These are phyloP conservation scores for Sebastiscus tertius DNA, from an alignment of 2,797 vertebrate species.

Conservation along the genomic window DNA sequence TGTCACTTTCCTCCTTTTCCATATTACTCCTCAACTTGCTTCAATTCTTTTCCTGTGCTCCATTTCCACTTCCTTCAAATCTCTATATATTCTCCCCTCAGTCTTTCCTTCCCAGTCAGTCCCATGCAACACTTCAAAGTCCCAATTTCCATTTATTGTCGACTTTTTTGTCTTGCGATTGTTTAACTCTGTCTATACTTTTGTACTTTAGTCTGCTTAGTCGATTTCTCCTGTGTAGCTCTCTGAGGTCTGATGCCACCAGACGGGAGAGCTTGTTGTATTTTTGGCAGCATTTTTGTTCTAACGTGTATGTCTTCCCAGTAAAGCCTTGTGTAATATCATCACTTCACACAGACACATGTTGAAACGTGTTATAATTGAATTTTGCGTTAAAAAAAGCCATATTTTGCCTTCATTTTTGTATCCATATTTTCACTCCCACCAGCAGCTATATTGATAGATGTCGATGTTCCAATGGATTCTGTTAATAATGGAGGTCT, in stretches of 20 bases:
- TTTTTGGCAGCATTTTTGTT: background rate
- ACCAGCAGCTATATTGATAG: background rate
- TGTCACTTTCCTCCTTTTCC: conserved; percentile 6
- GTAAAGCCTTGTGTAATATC: background rate
- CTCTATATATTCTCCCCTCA: conserved; percentile 4
- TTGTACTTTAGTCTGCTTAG: background rate
- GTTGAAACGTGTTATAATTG: background rate
- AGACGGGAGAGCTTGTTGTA: background rate
- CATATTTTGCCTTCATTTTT: background rate
- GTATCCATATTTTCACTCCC: background rate
- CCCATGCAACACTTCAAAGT: conserved; percentile 13
- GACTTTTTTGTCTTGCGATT: background rate
- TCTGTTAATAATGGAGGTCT: background rate
- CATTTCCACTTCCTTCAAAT: conserved; percentile 23
- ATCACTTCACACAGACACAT: background rate
- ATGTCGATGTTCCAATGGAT: background rate
- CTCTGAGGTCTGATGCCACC: conserved; percentile 5
- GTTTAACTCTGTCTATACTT: conserved; percentile 2
- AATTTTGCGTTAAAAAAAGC: background rate
- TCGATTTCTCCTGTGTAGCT: background rate
- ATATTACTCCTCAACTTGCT: conserved; percentile 16
- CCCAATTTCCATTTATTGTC: conserved; percentile 9
- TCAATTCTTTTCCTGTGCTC: conserved; percentile 4
- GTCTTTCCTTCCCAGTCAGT: background rate
- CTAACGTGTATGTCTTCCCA: background rate